These are phyloP conservation scores for Hippopotamyrus pictus DNA, from an alignment of 2,797 vertebrate genomes.

Conservation along the genomic window DNA sequence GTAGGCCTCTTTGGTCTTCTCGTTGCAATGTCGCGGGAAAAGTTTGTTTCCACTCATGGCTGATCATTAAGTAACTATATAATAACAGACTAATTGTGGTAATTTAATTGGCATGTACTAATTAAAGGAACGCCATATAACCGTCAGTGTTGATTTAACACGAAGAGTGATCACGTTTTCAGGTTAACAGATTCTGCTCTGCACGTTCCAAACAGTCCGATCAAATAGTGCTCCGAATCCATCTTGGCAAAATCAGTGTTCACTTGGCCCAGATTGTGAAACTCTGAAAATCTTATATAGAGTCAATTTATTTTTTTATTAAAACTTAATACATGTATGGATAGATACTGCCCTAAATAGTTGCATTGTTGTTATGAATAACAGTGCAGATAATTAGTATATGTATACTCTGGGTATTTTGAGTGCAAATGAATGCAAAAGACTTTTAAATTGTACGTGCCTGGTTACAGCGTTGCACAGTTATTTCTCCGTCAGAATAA, in stretches of 20 bases:
- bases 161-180: neutral
- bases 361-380: neutral
- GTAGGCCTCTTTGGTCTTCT: neutral
- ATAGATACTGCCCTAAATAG: neutral
- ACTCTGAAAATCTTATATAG: neutral
- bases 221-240: neutral
- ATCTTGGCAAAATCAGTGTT: neutral
- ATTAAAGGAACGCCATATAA: neutral
- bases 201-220: neutral
- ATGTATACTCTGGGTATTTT: neutral
- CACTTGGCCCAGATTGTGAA: neutral
- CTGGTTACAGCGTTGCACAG: slow-evolving; percentile 75
- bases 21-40: neutral
- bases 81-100: neutral
- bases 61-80: neutral
- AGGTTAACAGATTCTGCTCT: neutral
- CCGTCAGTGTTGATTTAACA: neutral
- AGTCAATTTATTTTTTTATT: neutral
- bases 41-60: neutral
- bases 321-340: neutral
- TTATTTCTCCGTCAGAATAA: slow-evolving; percentile 47
- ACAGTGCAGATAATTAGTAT: neutral
- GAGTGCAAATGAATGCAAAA: neutral
- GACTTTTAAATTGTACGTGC: slow-evolving; percentile 75
- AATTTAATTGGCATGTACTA: neutral